Evolutionary conservation across 2,888 invertebrate species (phyloP).

Genomic region (Trachelus troglodyta): DNA sequence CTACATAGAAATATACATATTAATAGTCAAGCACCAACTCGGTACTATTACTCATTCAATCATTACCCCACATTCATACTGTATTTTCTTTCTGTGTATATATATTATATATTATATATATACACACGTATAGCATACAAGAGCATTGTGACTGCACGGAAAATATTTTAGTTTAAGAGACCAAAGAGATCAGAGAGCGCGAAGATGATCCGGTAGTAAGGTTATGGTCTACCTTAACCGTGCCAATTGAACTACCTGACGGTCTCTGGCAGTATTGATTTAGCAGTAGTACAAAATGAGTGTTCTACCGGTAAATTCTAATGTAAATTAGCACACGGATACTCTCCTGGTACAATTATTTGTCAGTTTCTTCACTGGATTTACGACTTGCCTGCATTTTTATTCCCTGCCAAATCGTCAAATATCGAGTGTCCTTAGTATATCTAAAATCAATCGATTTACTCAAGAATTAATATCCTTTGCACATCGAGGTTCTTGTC

Average conservation of each 20-base stretch:
- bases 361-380: neutral
- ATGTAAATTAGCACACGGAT: neutral
- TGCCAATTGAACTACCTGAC: neutral
- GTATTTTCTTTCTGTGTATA: neutral
- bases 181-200: too few relatives aligned
- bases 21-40: neutral
- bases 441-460: neutral
- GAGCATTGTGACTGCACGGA: too few relatives aligned
- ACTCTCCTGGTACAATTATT: neutral
- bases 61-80: neutral
- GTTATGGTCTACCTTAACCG: neutral
- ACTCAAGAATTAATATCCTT: neutral
- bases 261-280: neutral
- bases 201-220: neutral
- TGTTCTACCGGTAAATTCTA: neutral
- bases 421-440: neutral
- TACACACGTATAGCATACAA: too few relatives aligned
- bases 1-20: neutral
- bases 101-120: too few relatives aligned
- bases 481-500: neutral
- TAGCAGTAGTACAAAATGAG: neutral
- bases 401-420: neutral
- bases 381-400: neutral
- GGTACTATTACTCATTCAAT: neutral
- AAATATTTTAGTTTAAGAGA: neutral